Base-by-base conservation (phyloP, 2,113 vertebrate genomes). In the Pomatostomus ruficeps region DNA sequence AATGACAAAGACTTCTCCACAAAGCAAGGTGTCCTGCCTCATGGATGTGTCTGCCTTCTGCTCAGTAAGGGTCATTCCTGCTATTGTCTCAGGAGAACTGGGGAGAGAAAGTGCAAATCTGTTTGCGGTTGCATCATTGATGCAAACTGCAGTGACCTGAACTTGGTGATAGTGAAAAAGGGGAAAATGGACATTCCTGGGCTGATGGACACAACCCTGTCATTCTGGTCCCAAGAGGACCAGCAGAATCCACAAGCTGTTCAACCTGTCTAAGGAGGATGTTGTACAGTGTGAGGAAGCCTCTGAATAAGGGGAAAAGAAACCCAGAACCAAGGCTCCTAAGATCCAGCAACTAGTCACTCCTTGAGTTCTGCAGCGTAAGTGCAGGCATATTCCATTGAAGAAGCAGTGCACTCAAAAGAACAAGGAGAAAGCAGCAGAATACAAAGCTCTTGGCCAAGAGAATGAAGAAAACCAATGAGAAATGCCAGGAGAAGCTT, bases 1-100 rank as follows among this genome's bases (percentile, higher is more conserved):
- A 99, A 99, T 5, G 99, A 99, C 97, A 99, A 98, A 92, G 99
- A 99, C 43, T 99, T 99, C 95, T 99, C 99, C 87, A 99, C 99
- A 99, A 99, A 99, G 96, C 99, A 99, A 40, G 99, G 99, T 42
- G 99, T 99, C 67, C 93, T 99, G 94, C 99, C 99, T 33, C 98
- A 99, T 0, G 98, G 98, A 24, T 98, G 99, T 24, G 99, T 99
- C 62, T 99, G 99, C 54, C 98, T 99, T 84, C 98, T 99, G 22
- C 98, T 99, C 85, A 99, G 99, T 96, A 99, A 99, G 97, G 98
- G 99, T 15, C 98, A 99, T 92, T 99, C 99, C 58, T 99, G 98
- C 92, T 99, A 99, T 77, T 97, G 98, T 81, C 98, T 98, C 5
- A 98, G 98, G 80, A 98, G 99, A 95, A 99, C 98, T 5, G 99